Conservation (phyloP, 2,113 vertebrate genomes). For the Nyctibius bracteatus region DNA sequence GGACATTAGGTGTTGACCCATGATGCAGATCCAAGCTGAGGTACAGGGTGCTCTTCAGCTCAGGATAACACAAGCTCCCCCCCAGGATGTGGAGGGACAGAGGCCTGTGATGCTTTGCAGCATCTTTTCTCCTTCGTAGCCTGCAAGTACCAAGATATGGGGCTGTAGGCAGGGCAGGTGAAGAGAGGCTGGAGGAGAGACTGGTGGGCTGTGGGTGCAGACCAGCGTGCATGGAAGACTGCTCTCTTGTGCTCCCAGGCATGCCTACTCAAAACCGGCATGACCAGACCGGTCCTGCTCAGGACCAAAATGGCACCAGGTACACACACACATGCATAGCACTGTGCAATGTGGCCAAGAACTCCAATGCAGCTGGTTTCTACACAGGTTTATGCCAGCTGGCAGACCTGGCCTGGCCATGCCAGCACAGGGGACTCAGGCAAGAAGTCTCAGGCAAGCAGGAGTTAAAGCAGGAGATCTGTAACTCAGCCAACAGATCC, state of each 20-base stretch:
- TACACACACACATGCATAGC: rapidly evolving
- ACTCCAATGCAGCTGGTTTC: background rate
- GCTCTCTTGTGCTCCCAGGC: background rate
- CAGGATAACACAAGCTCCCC: background rate
- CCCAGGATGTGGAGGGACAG: background rate
- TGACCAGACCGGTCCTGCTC: background rate
- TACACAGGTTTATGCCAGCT: background rate
- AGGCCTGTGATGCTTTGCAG: background rate
- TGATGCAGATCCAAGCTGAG: rapidly evolving
- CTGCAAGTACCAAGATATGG: background rate
- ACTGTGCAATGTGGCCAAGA: background rate
- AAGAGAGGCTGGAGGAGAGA: background rate
- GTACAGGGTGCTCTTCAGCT: background rate
- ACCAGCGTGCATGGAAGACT: background rate
- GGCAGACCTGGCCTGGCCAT: background rate
- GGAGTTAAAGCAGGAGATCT: background rate
- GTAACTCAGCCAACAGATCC: background rate
- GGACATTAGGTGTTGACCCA: background rate
- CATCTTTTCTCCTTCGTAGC: background rate
- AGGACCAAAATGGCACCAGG: background rate
- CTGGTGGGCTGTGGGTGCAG: background rate
- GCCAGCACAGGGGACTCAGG: rapidly evolving
- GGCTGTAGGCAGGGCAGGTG: background rate
- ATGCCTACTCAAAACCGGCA: background rate
- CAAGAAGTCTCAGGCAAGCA: background rate